A percentile compares a stretch with the other conserved stretches of the same genome.
These are phyloP conservation scores for Actinostola sp. DNA, from an alignment of 92 coral and sea anemone genomes.

Conservation along the genomic window DNA sequence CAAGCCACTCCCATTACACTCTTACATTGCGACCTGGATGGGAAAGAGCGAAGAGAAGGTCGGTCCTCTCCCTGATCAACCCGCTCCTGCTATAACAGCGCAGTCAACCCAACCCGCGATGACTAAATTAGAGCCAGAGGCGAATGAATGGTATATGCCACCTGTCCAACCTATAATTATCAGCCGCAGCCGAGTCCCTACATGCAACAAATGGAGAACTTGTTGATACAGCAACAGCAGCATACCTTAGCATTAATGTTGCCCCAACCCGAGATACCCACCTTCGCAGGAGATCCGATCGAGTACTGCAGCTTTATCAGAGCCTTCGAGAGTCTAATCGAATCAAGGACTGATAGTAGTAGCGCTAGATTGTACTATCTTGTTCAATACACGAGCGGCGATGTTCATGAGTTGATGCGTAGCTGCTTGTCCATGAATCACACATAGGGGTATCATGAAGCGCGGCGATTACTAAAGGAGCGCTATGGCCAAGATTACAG, in stretches of 20 bases:
- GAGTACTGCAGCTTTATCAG: conserved; percentile 61
- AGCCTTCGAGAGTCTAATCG: conserved; percentile 66
- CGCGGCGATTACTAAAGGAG: conserved; percentile 57
- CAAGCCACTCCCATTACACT: too few relatives aligned
- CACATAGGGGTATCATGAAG: conserved; percentile 61
- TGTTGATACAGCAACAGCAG: conserved; percentile 57
- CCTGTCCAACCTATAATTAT: conserved; percentile 6
- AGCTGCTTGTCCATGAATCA: conserved; percentile 62
- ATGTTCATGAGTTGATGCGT: conserved; percentile 61
- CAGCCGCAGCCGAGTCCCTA: conserved; percentile 38
- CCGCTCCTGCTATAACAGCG: not conserved
- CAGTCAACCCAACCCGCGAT: conserved; percentile 20
- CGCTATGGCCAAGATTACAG: conserved; percentile 66
- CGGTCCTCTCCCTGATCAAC: too few relatives aligned
- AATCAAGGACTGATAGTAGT: conserved; percentile 45
- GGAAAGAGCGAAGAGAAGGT: too few relatives aligned
- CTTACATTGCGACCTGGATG: not conserved
- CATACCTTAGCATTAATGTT: conserved; percentile 54
- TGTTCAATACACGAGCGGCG: conserved; percentile 58
- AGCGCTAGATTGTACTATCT: conserved; percentile 66
- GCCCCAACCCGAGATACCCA: conserved; percentile 62
- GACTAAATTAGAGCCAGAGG: not conserved
- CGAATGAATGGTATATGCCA: conserved; percentile 1
- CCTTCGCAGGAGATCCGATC: conserved; percentile 59
- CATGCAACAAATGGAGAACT: conserved; percentile 13